Base-by-base conservation (phyloP, 2,113 vertebrate genomes). In the Tetraodon nigroviridis region DNA sequence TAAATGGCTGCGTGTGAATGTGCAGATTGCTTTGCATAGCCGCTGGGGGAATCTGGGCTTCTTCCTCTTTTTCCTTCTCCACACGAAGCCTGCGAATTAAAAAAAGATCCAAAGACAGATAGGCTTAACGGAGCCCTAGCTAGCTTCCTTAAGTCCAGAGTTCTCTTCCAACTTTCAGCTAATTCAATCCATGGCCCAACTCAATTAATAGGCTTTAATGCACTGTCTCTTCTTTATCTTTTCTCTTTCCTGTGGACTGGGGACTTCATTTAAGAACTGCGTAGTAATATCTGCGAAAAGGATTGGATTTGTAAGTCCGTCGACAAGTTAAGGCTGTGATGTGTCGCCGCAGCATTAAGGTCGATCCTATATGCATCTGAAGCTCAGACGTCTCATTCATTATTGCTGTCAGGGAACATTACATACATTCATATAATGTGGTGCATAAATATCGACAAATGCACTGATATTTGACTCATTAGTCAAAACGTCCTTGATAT, bases 1-100 rank as follows among this genome's bases (percentile, higher is more conserved):
- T 90, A 89, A 89, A 88, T 88, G 87, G 79, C 81, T 82, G 78
- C 61, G 78, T 90, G 78, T 86, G 84, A 87, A 88, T 83, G 82
- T 86, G 77, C 73, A 87, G 79, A 88, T 90, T 89, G 83, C 82
- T 87, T 86, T 87, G 82, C 85, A 82, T 85, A 85, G 87, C 83
- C 86, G 71, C 78, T 80, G 82, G 85, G 45, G 46, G 86, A 86
- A 85, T 78, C 59, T 49, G 50, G 67, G 78, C 76, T 79, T 71
- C 76, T 81, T 80, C 72, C 66, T 77, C 79, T 80, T 86, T 78
- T 78, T 76, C 79, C 70, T 62, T 77, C 83, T 75, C 80, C 70
- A 65, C 80, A 68, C 76, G 54, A 72, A 82, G 84, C 69, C 74
- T 76, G 83, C 29, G 84, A 86, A 85, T 84, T 83, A 85, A 81